phyloP scores from a whole-genome alignment of 2,888 invertebrate species.

The Drosophila fungiperda region DNA sequence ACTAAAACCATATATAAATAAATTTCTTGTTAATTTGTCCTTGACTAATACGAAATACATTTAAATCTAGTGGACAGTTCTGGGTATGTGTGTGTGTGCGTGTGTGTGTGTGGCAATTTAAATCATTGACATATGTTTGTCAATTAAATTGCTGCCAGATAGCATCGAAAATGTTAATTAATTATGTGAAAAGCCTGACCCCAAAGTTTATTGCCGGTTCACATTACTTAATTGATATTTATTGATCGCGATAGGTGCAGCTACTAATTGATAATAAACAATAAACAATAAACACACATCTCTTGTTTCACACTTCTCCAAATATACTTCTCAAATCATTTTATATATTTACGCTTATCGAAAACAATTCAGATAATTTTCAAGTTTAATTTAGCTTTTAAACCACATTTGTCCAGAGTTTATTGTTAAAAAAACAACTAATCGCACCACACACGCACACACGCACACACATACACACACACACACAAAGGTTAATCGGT shows the following conservation, averaged over 20 bases:
- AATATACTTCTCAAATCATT: background rate
- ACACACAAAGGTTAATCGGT: conserved; percentile 49
- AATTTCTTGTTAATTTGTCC: background rate
- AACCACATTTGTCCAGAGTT: background rate
- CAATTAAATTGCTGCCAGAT: conserved; percentile 45
- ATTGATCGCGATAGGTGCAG: conserved; percentile 34
- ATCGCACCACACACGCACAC: conserved; percentile 5
- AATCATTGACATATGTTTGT: conserved; percentile 16
- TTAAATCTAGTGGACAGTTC: conserved; percentile 5
- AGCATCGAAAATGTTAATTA: conserved; percentile 38
- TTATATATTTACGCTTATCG: background rate
- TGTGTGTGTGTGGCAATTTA: background rate
- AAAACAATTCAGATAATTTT: background rate
- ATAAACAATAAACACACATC: conserved; percentile 4
- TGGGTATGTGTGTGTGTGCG: background rate
- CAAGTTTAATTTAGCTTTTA: background rate
- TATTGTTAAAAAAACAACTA: background rate
- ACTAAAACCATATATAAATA: background rate
- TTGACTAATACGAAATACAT: conserved; percentile 5
- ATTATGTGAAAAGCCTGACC: conserved; percentile 39
- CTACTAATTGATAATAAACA: conserved; percentile 25
- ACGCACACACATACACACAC: conserved; percentile 4
- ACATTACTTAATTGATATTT: conserved; percentile 38
- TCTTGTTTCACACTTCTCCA: background rate
- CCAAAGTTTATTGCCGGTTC: conserved; percentile 43